Percentiles rank a stretch among this genome's conserved stretches.
These are phyloP conservation scores for Metopia argyrocephala DNA, from an alignment of 2,888 invertebrate genomes.

Conservation along the genomic window DNA sequence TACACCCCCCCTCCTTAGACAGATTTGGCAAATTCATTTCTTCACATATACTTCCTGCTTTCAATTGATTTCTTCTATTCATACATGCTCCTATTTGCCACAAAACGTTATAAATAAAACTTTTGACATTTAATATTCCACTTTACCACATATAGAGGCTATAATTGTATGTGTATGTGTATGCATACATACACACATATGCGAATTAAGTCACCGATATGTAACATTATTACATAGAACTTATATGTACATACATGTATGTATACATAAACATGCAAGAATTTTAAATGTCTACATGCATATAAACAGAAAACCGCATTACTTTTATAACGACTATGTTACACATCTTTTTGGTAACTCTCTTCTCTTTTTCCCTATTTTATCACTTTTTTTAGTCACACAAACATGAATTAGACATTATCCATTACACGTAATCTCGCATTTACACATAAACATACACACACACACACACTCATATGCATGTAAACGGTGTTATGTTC, in stretches of 20 bases:
- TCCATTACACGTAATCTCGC: slow-evolving; percentile 18
- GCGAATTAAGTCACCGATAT: slow-evolving; percentile 1
- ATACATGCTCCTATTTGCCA: slow-evolving; percentile 58
- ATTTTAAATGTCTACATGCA: too few relatives aligned
- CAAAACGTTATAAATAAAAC: slow-evolving; percentile 63
- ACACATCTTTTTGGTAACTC: not conserved
- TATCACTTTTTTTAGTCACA: not conserved
- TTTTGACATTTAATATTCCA: slow-evolving; percentile 62
- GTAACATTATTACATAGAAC: not conserved
- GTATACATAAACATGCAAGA: too few relatives aligned
- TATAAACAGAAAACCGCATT: slow-evolving; percentile 44
- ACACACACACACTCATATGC: not conserved
- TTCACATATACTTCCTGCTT: slow-evolving; percentile 54
- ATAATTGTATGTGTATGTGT: not conserved
- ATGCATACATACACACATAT: not conserved
- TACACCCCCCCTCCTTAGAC: not conserved
- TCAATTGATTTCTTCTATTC: too few relatives aligned
- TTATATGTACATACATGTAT: not conserved
- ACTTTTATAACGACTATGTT: slow-evolving; percentile 29
- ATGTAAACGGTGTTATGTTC: not conserved
- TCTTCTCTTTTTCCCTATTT: not conserved
- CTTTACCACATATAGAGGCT: slow-evolving; percentile 34
- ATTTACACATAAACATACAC: not conserved
- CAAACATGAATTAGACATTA: slow-evolving; percentile 41
- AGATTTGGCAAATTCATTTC: slow-evolving; percentile 50